Evolutionary conservation across 2,888 invertebrate species (phyloP).

Genomic region (Elysia crispata): DNA sequence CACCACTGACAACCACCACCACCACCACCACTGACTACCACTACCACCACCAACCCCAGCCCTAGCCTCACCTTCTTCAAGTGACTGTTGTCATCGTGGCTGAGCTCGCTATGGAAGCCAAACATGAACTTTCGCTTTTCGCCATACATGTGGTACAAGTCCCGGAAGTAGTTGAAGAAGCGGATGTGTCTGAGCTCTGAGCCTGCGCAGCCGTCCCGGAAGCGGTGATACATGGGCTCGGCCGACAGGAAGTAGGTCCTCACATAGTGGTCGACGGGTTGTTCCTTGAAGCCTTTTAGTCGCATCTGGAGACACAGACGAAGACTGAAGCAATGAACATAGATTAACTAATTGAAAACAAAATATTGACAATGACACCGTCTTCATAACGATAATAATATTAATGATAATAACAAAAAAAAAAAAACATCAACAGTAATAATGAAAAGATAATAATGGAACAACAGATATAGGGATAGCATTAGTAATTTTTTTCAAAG

Average conservation of each 20-base stretch:
- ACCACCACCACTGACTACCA: too few species aligned
- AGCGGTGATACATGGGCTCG: slow-evolving; percentile 71
- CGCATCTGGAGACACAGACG: slow-evolving; percentile 29
- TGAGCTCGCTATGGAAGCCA: slow-evolving; percentile 92
- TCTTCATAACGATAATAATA: too few species aligned
- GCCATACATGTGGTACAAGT: slow-evolving; percentile 82
- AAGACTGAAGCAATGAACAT: too few species aligned
- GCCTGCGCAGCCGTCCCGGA: slow-evolving; percentile 79
- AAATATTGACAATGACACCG: too few species aligned
- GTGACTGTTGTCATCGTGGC: slow-evolving; percentile 90
- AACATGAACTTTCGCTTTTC: slow-evolving; percentile 88
- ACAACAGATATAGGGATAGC: too few species aligned
- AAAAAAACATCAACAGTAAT: too few species aligned
- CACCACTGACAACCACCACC: too few species aligned
- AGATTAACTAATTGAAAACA: too few species aligned
- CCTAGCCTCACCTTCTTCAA: slow-evolving; percentile 82
- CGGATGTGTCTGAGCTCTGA: slow-evolving; percentile 84
- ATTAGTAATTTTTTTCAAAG: too few species aligned
- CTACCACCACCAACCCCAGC: too few species aligned
- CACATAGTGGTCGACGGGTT: slow-evolving; percentile 94
- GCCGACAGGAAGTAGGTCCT: slow-evolving; percentile 85
- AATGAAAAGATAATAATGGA: too few species aligned
- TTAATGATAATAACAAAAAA: too few species aligned
- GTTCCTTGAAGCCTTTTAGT: slow-evolving; percentile 86
- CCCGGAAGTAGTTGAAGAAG: slow-evolving; percentile 77